Evolutionary conservation across 2,888 invertebrate genomes (phyloP).

Genomic region (Germaria angustata): DNA sequence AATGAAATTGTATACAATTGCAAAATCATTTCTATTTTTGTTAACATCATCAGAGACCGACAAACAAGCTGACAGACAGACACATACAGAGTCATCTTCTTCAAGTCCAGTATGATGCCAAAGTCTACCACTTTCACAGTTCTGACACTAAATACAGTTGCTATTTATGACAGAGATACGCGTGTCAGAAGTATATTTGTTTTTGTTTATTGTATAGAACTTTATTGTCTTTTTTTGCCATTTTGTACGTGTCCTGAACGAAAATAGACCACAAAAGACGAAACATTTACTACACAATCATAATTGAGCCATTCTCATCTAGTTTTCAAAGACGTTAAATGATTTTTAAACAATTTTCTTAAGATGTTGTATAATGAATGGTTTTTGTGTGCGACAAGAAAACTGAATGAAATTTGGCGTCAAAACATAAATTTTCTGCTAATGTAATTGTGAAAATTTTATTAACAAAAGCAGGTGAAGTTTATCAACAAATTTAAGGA

Average conservation of each 20-base stretch:
- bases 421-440: too few relatives aligned
- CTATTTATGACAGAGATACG: not conserved
- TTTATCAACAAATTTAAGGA: too few relatives aligned
- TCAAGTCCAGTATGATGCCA: conserved; percentile 32
- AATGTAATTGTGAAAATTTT: not conserved
- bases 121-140: conserved; percentile 9
- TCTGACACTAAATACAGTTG: conserved; percentile 20
- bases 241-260: conserved; percentile 48
- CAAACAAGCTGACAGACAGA: not conserved
- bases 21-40: not conserved
- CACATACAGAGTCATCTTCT: too few relatives aligned
- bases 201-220: not conserved
- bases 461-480: too few relatives aligned
- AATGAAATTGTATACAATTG: conserved; percentile 13
- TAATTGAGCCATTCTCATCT: conserved; percentile 49
- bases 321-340: conserved; percentile 42
- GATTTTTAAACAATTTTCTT: conserved; percentile 33
- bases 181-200: conserved; percentile 2
- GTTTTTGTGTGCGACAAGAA: not conserved
- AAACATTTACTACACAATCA: conserved; percentile 25
- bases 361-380: conserved; percentile 12
- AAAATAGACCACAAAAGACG: not conserved
- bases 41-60: conserved; percentile 15
- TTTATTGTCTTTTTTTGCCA: not conserved
- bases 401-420: too few relatives aligned